phyloP scores from a whole-genome alignment of 2,797 vertebrate species.

The Sebastes wilsoni region DNA sequence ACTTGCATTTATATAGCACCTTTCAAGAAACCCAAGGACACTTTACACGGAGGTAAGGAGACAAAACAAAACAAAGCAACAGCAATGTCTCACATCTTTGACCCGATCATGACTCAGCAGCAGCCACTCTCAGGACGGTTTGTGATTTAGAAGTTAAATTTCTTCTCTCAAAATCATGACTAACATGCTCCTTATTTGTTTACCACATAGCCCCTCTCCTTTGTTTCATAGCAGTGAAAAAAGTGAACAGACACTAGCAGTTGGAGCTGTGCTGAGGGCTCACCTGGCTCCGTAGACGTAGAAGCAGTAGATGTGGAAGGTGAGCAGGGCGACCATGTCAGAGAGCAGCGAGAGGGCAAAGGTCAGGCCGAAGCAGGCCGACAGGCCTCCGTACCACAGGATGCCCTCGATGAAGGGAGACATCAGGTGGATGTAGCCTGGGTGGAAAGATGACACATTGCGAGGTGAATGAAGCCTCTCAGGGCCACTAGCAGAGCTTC shows the following conservation, averaged over 20 bases:
- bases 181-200: neutral
- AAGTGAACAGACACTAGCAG: neutral
- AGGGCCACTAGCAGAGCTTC: no score
- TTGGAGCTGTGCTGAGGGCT: conserved; percentile 1
- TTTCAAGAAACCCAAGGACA: no score
- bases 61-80: no score
- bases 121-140: neutral
- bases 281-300: conserved; percentile 98
- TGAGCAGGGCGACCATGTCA: conserved; percentile 93
- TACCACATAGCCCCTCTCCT: neutral
- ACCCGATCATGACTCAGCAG: neutral
- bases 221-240: no score
- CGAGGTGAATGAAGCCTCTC: neutral
- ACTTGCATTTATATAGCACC: no score
- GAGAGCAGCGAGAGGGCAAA: conserved; percentile 95
- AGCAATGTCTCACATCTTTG: no score
- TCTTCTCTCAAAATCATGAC: neutral
- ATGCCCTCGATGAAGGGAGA: conserved; percentile 96
- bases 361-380: conserved; percentile 92
- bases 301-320: conserved; percentile 99
- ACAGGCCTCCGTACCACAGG: conserved; percentile 95
- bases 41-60: no score
- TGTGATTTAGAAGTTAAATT: neutral
- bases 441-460: neutral
- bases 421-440: conserved; percentile 97